Base-by-base conservation (phyloP, 2,797 vertebrate species). In the Catostomus latipinnis region DNA sequence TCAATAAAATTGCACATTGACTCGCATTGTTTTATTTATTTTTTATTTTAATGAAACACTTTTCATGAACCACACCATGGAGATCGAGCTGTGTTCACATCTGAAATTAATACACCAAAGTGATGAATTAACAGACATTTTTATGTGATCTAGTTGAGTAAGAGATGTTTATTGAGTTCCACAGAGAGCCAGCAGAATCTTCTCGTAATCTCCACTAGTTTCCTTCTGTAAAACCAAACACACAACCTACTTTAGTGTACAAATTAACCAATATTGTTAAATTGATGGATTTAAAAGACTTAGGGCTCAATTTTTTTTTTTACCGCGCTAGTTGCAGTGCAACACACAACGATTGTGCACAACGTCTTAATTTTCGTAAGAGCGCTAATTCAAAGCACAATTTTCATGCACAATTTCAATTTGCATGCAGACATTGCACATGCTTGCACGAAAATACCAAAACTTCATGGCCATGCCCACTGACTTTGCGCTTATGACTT, bases 201-300 rank as follows among this genome's bases (percentile, higher is more conserved):
- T 92, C 93, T 94, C 93, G 86, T 94, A 96, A 85, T 96, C 93
- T 77, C 94, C 95, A 61, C 94, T 92, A 18, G 96, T 96, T 88
- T 97, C 95, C 78, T 93, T 91, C 97, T 99, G 91, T 85, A n/a
- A 84, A 74, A 84, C 53, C 7, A 34, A 65, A 71, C 11, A 69
- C 34, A 6, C 1, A 0, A 1, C 53, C 11, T 57, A 4, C 43
- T 16, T 71, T 11, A 57, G 54, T 18, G 11, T 6, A 16, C 56
- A 58, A 2, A 49, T 22, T 48, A 14, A 11, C 8, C 56, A 48
- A 34, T 34, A 34, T 34, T 34, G 34, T 34, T 70, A 0, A 71
- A 61, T 62, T 57, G 2, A 34, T 34, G 34, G 34, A 16, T 57
- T 16, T 57, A 6, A 16, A 57, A 57, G 13, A n/a, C 13, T 5